These are phyloP conservation scores for Patella ulyssiponensis DNA, from an alignment of 2,888 invertebrate species.

Conservation along the genomic window DNA sequence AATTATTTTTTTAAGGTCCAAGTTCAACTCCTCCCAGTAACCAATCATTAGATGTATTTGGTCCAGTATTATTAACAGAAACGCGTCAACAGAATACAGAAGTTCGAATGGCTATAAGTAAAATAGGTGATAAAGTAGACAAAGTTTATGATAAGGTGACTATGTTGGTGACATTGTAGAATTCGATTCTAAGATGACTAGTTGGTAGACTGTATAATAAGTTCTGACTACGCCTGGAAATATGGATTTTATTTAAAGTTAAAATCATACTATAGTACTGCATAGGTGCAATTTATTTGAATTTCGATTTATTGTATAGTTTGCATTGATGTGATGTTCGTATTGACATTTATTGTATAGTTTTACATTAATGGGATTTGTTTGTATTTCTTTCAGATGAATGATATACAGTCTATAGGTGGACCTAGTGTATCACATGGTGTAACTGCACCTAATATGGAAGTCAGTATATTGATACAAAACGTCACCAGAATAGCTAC, in stretches of 20 bases:
- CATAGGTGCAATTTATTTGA: no score
- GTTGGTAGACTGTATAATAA: no score
- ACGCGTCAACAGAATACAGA: conserved; percentile 79
- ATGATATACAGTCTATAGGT: conserved; percentile 37
- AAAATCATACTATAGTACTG: no score
- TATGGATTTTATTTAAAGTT: no score
- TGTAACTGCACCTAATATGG: conserved; percentile 63
- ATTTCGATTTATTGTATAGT: no score
- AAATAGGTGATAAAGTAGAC: conserved; percentile 79
- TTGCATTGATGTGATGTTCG: no score
- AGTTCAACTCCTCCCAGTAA: conserved; percentile 21
- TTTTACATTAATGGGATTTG: background rate
- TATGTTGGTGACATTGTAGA: background rate
- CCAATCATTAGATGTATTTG: conserved; percentile 63
- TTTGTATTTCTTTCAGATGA: background rate
- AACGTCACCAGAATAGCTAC: conserved; percentile 69
- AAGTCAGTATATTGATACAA: conserved; percentile 66
- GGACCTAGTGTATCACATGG: conserved; percentile 29
- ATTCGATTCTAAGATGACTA: no score
- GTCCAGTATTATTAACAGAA: conserved; percentile 77
- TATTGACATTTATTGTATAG: no score
- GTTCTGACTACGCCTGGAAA: no score
- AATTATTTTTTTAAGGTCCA: no score
- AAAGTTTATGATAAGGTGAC: conserved; percentile 76
- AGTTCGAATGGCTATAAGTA: conserved; percentile 78